Evolutionary conservation across 2,797 vertebrate species (phyloP).

Genomic region (Salarias fasciatus): DNA sequence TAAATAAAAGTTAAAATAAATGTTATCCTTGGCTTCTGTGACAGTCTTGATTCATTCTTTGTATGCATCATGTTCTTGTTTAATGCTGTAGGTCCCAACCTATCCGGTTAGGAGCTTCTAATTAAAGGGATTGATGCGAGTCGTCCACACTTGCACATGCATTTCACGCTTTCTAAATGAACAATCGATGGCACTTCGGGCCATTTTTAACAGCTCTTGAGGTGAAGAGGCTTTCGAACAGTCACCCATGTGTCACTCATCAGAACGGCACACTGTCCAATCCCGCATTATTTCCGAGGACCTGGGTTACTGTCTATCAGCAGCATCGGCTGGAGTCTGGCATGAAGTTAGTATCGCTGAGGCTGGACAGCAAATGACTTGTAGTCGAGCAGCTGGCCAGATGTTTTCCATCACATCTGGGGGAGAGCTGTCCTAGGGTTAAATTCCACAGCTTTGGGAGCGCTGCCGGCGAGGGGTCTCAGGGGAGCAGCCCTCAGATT

Average conservation of each 20-base stretch:
- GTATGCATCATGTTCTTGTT: no score
- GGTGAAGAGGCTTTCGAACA: no score
- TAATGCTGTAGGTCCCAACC: no score
- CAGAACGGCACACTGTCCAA: conserved; percentile 13
- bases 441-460: conserved; percentile 87
- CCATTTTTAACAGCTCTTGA: not conserved
- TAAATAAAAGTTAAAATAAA: conserved; percentile 80
- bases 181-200: not conserved
- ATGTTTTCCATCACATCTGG: conserved; percentile 93
- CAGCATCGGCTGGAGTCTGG: conserved; percentile 25
- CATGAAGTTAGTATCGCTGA: conserved; percentile 7
- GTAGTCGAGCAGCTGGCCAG: conserved; percentile 81
- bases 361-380: conserved; percentile 40
- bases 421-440: conserved; percentile 87
- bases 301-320: conserved; percentile 44
- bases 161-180: no score
- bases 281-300: conserved; percentile 20
- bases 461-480: conserved; percentile 89
- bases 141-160: no score
- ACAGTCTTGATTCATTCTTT: not conserved
- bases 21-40: conserved; percentile 28
- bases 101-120: no score
- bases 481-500: conserved; percentile 87
- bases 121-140: no score
- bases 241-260: not conserved